Base-by-base conservation (phyloP, 2,888 invertebrate species). In the Adelognathus sp. region DNA sequence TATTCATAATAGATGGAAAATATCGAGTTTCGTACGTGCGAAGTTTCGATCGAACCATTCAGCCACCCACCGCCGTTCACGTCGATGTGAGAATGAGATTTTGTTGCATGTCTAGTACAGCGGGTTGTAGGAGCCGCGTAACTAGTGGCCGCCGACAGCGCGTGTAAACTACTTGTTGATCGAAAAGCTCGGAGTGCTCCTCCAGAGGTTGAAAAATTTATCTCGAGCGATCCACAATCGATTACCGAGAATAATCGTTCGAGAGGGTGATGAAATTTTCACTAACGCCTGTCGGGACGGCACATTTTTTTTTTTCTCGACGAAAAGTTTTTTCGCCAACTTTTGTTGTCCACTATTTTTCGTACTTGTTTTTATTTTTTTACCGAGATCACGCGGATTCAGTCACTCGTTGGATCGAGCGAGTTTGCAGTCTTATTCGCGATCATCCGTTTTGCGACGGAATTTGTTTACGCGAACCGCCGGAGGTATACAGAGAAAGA, bases 141-240 rank as follows among this genome's bases (percentile, higher is more conserved):
- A n/a, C n/a, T n/a, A n/a, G n/a, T n/a, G 46, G 21, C 9, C 9
- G 9, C 21, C 9, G 46, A 21, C 21, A 9, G 21, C 31, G 39
- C 46, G 21, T 41, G 75, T 54, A 33, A 77, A 82, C 84, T 82
- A 85, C 85, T 85, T 85, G 85, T 85, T 85, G 85, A 85, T 84
- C 83, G 70, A 74, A 78, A 50, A 46, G 39, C 69, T 52, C 31
- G 31, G 33, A 39, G 6, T 9, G 54, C 11, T 41, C 5, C 16
- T 14, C 39, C n/a, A n/a, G n/a, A n/a, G n/a, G 24, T 16, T 16
- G n/a, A 14, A 44, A n/a, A 6, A 36, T 7, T 39, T 33, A n/a
- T n/a, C 27, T 14, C 21, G n/a, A 11, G n/a, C 24, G 11, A 24
- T 21, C 11, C 46, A n/a, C n/a, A 11, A 46, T 46, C 5, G 46